Percentiles rank a stretch among this genome's conserved stretches.
phyloP scores from a whole-genome alignment of 1,140 invertebrate genomes.

The Periplaneta americana region DNA sequence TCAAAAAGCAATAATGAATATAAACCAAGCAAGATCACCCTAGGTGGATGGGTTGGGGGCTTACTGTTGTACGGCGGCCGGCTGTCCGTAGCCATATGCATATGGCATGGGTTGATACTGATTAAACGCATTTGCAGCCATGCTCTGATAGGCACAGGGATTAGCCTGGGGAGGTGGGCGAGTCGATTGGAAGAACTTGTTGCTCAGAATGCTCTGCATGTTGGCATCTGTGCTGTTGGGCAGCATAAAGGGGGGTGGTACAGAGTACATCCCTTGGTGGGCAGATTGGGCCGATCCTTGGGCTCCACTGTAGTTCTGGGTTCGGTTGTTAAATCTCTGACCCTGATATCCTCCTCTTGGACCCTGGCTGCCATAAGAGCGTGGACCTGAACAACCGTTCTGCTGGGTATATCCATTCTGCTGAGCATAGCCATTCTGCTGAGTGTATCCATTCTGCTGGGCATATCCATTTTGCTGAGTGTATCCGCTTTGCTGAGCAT shows the following conservation, averaged over 20 bases:
- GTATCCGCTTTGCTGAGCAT: conserved; percentile 8
- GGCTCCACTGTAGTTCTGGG: conserved; percentile 14
- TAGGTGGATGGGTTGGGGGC: conserved; percentile 10
- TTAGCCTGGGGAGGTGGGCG: conserved; percentile 43
- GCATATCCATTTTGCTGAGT: conserved; percentile 5
- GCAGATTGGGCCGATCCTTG: conserved; percentile 29
- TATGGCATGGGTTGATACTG: conserved; percentile 21
- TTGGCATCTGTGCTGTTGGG: conserved; percentile 37
- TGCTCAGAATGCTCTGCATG: conserved; percentile 52
- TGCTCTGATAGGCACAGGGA: conserved; percentile 49
- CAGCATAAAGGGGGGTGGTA: conserved; percentile 47
- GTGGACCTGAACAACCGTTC: conserved; percentile 9
- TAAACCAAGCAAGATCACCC: conserved; percentile 12
- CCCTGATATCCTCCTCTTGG: conserved; percentile 14
- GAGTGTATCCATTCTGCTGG: conserved; percentile 4
- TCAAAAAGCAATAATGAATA: conserved; percentile 13
- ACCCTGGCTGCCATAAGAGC: conserved; percentile 30
- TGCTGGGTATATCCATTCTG: conserved; percentile 4
- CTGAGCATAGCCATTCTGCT: not conserved
- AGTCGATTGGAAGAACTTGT: conserved; percentile 53
- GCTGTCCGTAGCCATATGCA: conserved; percentile 25
- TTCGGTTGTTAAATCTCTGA: conserved; percentile 31
- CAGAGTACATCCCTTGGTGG: conserved; percentile 38
- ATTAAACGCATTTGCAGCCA: conserved; percentile 28
- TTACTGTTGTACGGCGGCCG: conserved; percentile 31